Evolutionary conservation across 2,113 vertebrate genomes (phyloP), one percentile per base, ranked within the genome.

Genomic region (Trogon surrucura): DNA sequence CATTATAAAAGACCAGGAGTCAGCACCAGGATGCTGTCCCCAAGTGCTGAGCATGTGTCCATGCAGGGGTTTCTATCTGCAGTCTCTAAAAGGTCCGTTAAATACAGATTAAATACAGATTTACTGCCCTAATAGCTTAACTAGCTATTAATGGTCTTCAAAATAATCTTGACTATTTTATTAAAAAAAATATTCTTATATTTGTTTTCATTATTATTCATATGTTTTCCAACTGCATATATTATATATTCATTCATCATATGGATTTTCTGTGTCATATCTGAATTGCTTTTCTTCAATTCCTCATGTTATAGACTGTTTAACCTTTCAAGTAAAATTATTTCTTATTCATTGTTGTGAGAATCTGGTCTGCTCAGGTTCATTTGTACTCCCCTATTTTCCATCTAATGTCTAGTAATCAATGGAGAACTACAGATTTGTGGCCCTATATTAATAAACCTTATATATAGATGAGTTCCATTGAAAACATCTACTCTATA

Each of bases 41-140:
- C 62, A 34, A 13, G 20, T n/a, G 9, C 32, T 66, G 12, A 66
- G 12, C 27, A 11, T 25, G 21, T 0, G 0, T n/a, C 70, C 27
- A 27, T 41, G 18, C 30, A 66, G 13, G 16, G 6, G 7, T 29
- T 84, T 93, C 56, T 41, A 29, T 45, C 29, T 45, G 27, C 26
- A 73, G 26, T 13, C 14, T 53, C 23, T 47, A 80, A 94, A 86
- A 61, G 4, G 11, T 47, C 17, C 26, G 44, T 75, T 58, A 88
- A 85, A 27, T 27, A 69, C 17, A 53, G 22, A 69, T 27, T 65
- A 85, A 61, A 71, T 61, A 66, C 26, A 74, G 17, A 48, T 44
- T 83, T 94, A 78, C 56, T 86, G 19, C 12, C 41, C 9, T 70
- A 45, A n/a, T 16, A 87, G 27, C 3, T 69, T 48, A 69, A 44